Evolutionary conservation across 1,140 invertebrate species (phyloP).

Genomic region (Calliopsis andreniformis): DNA sequence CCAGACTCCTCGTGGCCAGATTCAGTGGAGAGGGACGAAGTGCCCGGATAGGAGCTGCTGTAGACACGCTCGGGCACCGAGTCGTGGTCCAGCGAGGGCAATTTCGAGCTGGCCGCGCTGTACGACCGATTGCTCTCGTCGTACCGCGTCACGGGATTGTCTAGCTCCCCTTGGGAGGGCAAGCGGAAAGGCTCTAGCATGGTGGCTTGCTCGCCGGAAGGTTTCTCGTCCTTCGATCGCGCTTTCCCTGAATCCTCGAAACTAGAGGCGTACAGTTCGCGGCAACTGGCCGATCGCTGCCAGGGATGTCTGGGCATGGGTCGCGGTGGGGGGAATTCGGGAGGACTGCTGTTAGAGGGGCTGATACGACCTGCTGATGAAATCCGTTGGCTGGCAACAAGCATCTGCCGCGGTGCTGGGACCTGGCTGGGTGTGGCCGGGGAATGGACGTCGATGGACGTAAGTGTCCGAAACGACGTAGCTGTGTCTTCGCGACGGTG

Average conservation of each 20-base stretch:
- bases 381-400: constrained; percentile 79
- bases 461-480: constrained; percentile 82
- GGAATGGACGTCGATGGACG: constrained; percentile 82
- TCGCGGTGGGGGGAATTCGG: constrained; percentile 78
- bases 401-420: constrained; percentile 74
- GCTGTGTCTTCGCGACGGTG: constrained; percentile 82
- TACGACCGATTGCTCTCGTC: constrained; percentile 87
- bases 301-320: constrained; percentile 83
- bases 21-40: constrained; percentile 85
- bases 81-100: constrained; percentile 85
- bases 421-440: constrained; percentile 79
- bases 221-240: constrained; percentile 77
- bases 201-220: constrained; percentile 44
- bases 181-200: constrained; percentile 70
- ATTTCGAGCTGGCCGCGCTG: constrained; percentile 81
- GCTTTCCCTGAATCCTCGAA: constrained; percentile 86
- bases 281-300: constrained; percentile 90
- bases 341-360: constrained; percentile 82
- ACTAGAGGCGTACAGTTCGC: constrained; percentile 88
- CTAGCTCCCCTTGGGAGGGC: constrained; percentile 83
- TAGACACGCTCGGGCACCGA: constrained; percentile 86
- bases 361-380: constrained; percentile 82
- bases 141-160: constrained; percentile 89
- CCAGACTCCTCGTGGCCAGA: constrained; percentile 83
- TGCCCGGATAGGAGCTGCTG: constrained; percentile 92